Base-by-base conservation (phyloP, 2,113 vertebrate species). In the Nesoenas mayeri region DNA sequence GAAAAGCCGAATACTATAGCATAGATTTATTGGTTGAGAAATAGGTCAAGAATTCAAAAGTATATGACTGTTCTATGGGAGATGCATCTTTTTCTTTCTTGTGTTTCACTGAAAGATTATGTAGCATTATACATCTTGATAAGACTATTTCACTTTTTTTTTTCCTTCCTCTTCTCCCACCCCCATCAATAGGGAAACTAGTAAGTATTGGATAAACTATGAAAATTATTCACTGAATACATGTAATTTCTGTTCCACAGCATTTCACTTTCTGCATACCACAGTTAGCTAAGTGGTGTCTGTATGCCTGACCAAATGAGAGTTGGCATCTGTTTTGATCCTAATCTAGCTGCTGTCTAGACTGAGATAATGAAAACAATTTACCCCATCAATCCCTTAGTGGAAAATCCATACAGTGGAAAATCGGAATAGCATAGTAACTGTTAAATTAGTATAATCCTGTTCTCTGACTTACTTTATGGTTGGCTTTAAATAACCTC, bases 311-410 rank as follows among this genome's bases (percentile, higher is more conserved):
- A 79, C 38, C 40, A 65, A 81, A 89, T 81, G 32, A 89, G 62
- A 91, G 51, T 53, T 91, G 84, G 50, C 73, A 91, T 89, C 71
- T 87, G 11, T 75, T 94, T 85, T 95, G 96, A 93, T 96, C 89
- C 79, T 89, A 91, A 88, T 96, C 95, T 94, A 50, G 44, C 66
- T 79, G 22, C 87, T 97, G 89, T 97, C 95, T 96, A 95, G 96
- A 96, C 96, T 82, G 91, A 77, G 70, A 89, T 91, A 96, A 96
- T 93, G 93, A 61, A 91, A 95, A 95, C 89, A 66, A 93, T 91
- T 95, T 87, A 69, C n/a, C 31, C 36, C 17, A 69, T 87, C 89
- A 89, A 5, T 89, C 50, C 8, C 1, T 85, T 70, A 73, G 84
- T 22, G n/a, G n/a, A 75, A 96, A 95, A 89, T 95, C 89, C 40